Evolutionary conservation across 2,797 vertebrate genomes (phyloP), one percentile per base, ranked within the genome.

Genomic region (Dryobates pubescens): DNA sequence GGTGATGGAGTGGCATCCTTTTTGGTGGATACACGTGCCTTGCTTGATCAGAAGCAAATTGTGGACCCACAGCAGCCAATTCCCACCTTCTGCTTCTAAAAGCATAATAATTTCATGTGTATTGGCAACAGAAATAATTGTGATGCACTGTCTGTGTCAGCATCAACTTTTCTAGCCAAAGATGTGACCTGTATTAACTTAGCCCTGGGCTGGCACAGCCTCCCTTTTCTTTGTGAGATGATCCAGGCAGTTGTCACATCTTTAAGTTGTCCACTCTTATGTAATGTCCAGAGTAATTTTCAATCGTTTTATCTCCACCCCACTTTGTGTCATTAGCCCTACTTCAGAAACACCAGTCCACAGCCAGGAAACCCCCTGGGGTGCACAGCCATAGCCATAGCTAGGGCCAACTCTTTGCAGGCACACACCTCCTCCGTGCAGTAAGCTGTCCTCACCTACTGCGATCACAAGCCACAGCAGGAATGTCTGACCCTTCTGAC

Each of bases 181-280:
- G 34, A 34, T 30, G 26, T 38, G 43, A 51, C 38, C 22, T 58
- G 41, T 64, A 53, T 41, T 56, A 72, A 68, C 34, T 43, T 38
- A 61, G 20, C 14, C 29, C 7, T 41, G 36, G 6, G 15, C 18
- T 92, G 38, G 63, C 34, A 70, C 32, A 45, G 41, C 20, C 15
- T 58, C 11, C 27, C 8, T 41, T 58, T 22, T 58, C 24, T 22
- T 32, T 1, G 0, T 47, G 47, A 7, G 2, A 0, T 62, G 51
- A 41, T 24, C 23, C 0, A 57, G 59, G 13, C 9, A 20, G 27
- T 24, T 73, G 16, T 16, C 11, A 54, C 10, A 61, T 71, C 10
- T 92, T 36, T 54, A 57, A 30, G 13, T 10, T 57, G 36, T 53
- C 61, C 36, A 3, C 30, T 70, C 32, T 45, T 58, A 30, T 2